Base-by-base conservation (phyloP, 2,888 invertebrate genomes). In the Diloba caeruleocephala region DNA sequence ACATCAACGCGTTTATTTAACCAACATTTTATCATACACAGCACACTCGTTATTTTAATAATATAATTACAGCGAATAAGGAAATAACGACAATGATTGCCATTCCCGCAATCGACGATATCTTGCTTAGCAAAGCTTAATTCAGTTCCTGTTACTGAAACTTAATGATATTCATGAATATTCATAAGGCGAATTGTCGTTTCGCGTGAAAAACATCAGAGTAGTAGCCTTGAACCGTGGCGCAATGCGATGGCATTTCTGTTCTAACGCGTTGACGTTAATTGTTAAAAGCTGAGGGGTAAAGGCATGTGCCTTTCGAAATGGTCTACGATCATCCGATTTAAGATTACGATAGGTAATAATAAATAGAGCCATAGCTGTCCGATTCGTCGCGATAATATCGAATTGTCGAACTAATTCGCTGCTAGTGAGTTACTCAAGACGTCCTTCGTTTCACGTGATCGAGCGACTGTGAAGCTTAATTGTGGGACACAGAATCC, bases 161-260 rank as follows among this genome's bases (percentile, higher is more conserved):
- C 57, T 66, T 76, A 73, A 79, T 73, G 68, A 75, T 60, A 72
- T 58, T 71, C 71, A 59, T 76, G 70, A 76, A 74, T 82, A 74
- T 79, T 76, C 72, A 74, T 78, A 63, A 77, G 70, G 48, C 69
- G 57, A 49, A 75, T 74, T 78, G 79, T 78, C 76, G 76, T 70
- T 77, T 80, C 66, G 62, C 63, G 67, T 53, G 59, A 71, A 71
- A 74, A 72, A 67, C 71, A 74, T 68, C 62, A 45, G 46, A 56
- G 63, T 78, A 72, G 76, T 82, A 84, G 76, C 91, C 90, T 92
- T 92, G 91, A 91, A 88, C 90, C 79, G 71, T 89, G 88, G 84
- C 85, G 85, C 79, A 88, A 88, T 71, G 46, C 42, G 54, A 56
- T 79, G 84, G 75, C 84, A 85, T 89, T 88, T n/a, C n/a, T 87